Evolutionary conservation across 2,797 vertebrate species (phyloP).

Genomic region (Paratrypauchen microcephalus): DNA sequence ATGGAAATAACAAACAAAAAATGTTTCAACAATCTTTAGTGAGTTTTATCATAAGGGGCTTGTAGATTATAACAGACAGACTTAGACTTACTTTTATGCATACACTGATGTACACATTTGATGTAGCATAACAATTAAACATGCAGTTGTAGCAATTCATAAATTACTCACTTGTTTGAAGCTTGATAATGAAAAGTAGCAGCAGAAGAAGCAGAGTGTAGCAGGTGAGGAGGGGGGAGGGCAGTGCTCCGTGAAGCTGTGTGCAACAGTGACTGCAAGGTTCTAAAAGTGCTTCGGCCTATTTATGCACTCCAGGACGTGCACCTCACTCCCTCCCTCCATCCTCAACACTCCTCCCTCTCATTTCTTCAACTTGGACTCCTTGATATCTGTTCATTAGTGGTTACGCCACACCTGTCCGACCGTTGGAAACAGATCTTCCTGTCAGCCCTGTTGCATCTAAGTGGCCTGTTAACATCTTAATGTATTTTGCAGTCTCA

Average conservation of each 20-base stretch:
- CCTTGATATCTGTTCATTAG: constrained; percentile 35
- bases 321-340: constrained; percentile 67
- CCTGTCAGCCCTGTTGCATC: constrained; percentile 30
- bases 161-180: constrained; percentile 79
- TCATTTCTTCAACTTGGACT: constrained; percentile 25
- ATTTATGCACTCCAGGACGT: constrained; percentile 85
- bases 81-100: background rate
- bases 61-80: background rate
- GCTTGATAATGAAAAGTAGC: constrained; percentile 62
- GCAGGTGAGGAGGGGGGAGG: constrained; percentile 60
- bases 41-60: background rate
- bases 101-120: background rate
- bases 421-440: constrained; percentile 55
- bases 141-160: constrained; percentile 15
- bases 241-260: constrained; percentile 80
- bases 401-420: constrained; percentile 51
- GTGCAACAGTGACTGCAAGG: constrained; percentile 82
- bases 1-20: constrained; percentile 3
- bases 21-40: background rate
- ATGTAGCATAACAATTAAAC: constrained; percentile 13
- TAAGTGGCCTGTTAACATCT: constrained; percentile 46
- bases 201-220: constrained; percentile 60
- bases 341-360: constrained; percentile 29
- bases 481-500: constrained; percentile 63
- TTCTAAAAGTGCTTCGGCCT: constrained; percentile 75